A percentile compares a stretch with the other conserved stretches of the same genome.
Evolutionary conservation across 2,797 vertebrate species (phyloP).

Genomic region (Anabas testudineus): DNA sequence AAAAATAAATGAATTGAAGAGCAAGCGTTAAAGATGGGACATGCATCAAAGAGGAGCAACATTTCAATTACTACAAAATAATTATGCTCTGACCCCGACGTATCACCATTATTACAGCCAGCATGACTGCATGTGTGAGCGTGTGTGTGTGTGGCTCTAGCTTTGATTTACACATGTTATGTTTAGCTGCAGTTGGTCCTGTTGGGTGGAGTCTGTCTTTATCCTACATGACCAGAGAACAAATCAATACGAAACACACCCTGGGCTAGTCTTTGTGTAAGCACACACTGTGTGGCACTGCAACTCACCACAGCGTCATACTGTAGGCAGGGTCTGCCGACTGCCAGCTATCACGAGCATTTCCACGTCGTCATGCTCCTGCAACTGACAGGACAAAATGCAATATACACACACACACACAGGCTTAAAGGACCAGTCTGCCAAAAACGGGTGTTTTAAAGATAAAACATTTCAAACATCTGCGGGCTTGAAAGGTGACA

Average conservation of each 20-base stretch:
- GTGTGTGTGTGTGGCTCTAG: slow-evolving; percentile 33
- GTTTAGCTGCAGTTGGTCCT: slow-evolving; percentile 61
- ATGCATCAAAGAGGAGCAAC: slow-evolving; percentile 28
- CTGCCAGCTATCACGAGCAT: neutral
- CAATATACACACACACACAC: neutral
- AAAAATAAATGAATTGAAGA: slow-evolving; percentile 27
- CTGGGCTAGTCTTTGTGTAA: slow-evolving; percentile 65
- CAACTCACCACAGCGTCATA: slow-evolving; percentile 43
- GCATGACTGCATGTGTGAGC: slow-evolving; percentile 17
- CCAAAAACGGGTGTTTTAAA: neutral
- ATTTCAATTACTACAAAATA: slow-evolving; percentile 39
- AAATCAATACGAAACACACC: slow-evolving; percentile 74
- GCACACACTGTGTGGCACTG: slow-evolving; percentile 48
- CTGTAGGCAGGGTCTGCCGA: neutral
- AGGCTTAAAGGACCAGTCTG: neutral
- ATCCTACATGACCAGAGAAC: slow-evolving; percentile 73
- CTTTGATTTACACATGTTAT: slow-evolving; percentile 71
- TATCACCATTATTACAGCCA: slow-evolving; percentile 39
- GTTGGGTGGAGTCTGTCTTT: slow-evolving; percentile 75
- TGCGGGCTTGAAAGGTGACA: neutral
- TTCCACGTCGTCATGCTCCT: neutral
- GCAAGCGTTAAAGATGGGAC: slow-evolving; percentile 26
- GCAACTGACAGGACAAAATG: neutral
- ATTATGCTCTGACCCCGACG: slow-evolving; percentile 49
- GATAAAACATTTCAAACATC: neutral